Conservation (phyloP, 1,140 invertebrate species). For the Hyles euphorbiae region DNA sequence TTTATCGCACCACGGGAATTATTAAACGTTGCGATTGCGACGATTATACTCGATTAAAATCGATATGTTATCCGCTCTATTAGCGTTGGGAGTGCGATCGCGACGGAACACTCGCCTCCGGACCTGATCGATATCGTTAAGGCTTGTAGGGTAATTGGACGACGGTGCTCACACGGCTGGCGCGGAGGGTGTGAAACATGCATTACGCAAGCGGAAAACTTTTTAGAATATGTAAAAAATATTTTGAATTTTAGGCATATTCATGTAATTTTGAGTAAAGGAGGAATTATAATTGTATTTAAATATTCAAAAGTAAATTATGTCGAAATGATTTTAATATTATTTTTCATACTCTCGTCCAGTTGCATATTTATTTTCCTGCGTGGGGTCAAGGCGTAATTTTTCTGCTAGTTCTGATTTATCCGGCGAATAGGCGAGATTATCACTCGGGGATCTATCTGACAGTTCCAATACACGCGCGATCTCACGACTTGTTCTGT, state of each 20-base stretch:
- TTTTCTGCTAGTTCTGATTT: neutral
- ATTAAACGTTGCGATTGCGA: neutral
- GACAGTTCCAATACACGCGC: slow-evolving; percentile 43
- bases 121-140: neutral
- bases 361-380: neutral
- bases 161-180: no score
- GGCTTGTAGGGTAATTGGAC: slow-evolving; percentile 1
- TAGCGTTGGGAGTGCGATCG: neutral
- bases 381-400: neutral
- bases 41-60: neutral
- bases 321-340: no score
- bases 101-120: neutral
- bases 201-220: no score
- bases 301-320: no score
- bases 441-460: slow-evolving; percentile 16
- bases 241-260: no score
- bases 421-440: slow-evolving; percentile 5
- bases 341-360: no score
- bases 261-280: no score
- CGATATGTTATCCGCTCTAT: neutral
- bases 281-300: no score
- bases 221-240: no score
- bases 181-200: no score
- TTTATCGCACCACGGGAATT: neutral
- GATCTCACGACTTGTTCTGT: neutral